Evolutionary conservation across 2,113 vertebrate genomes (phyloP), one percentile per base, ranked within the genome.

Genomic region (Vulpes ferrilata): DNA sequence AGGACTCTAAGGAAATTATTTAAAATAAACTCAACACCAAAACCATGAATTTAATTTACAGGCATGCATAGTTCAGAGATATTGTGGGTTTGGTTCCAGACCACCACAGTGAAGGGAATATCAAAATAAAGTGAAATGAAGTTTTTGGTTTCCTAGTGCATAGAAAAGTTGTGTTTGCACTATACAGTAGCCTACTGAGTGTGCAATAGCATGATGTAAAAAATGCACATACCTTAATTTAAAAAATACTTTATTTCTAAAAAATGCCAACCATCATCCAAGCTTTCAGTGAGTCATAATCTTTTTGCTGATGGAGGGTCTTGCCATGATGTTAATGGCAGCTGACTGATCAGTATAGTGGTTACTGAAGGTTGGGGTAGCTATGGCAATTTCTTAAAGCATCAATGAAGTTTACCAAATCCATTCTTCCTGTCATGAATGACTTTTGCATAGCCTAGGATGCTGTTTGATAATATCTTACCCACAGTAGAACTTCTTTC

Each of bases 41-140:
- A 96, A 87, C 55, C 74, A 93, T 90, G 67, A 96, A 95, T 96
- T 95, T 96, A 93, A 95, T 96, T 97, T 73, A 76, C 13, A 76
- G 43, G 13, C 74, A 76, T 51, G 43, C 74, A 76, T 51, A 76
- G 23, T 51, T 76, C 23, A 30, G 74, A 76, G 74, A 51, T 51
- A 25, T 76, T 76, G 74, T 51, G 74, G 43, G 74, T 51, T 76
- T 25, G 13, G 13, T 76, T 76, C 43, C 48, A 76, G 7, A 76
- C 43, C 43, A 76, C 43, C 25, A 51, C 43, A 76, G 30, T 76
- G 30, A 76, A 51, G 15, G 74, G 1, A 51, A 30, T 27, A 76
- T 76, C 13, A 51, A 51, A 76, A 76, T 76, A 16, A 51, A 65
- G 43, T 76, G 23, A 51, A 76, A 51, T 51, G 43, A 76, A 51